These are phyloP conservation scores for Pelobates cultripes DNA, from an alignment of 2,797 vertebrate genomes.

Conservation along the genomic window DNA sequence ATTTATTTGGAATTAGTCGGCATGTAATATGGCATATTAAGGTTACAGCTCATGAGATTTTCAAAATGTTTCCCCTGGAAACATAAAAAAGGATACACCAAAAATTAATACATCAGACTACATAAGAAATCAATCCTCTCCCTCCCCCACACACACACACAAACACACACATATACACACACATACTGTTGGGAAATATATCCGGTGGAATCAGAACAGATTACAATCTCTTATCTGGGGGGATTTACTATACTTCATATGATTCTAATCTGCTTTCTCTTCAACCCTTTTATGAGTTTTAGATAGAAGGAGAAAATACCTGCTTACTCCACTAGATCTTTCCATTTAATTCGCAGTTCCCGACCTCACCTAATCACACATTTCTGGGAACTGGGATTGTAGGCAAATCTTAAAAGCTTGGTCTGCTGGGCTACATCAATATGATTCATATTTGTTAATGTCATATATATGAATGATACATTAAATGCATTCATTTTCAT, in stretches of 20 bases:
- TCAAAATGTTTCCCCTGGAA: not conserved
- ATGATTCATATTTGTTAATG: not conserved
- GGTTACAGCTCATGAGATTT: not conserved
- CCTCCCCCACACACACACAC: no score
- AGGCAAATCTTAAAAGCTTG: not conserved
- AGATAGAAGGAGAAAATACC: conserved; percentile 60
- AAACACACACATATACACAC: not conserved
- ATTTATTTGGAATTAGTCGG: not conserved
- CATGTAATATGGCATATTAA: not conserved
- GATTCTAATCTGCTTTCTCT: conserved; percentile 83
- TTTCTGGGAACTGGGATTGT: not conserved
- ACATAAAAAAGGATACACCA: not conserved
- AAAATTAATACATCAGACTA: not conserved
- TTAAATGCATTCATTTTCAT: no score
- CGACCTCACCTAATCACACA: conserved; percentile 9
- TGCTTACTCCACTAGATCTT: conserved; percentile 63
- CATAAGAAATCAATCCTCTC: not conserved
- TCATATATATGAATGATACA: no score
- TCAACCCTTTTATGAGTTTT: conserved; percentile 73
- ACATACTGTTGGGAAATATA: conserved; percentile 68
- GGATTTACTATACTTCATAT: conserved; percentile 80
- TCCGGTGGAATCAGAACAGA: conserved; percentile 80
- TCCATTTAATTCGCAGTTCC: not conserved
- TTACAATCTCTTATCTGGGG: conserved; percentile 75
- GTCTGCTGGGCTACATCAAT: not conserved